Evolutionary conservation across 2,888 invertebrate genomes (phyloP).

Genomic region (Tanypteryx hageni): DNA sequence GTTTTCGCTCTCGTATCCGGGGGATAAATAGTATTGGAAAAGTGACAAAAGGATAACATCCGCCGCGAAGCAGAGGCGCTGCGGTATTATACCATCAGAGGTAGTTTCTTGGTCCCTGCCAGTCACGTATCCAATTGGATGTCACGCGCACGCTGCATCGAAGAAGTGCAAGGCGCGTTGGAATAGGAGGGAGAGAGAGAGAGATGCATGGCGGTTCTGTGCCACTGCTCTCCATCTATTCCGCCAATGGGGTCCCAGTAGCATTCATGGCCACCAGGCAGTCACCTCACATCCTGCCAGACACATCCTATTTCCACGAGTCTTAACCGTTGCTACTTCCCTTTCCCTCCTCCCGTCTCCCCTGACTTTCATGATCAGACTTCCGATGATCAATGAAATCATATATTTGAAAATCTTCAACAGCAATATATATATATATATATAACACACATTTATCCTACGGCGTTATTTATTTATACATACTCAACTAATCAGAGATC

Average conservation of each 20-base stretch:
- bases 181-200: neutral
- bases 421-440: no score
- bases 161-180: neutral
- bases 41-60: neutral
- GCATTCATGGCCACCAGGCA: neutral
- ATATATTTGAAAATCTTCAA: neutral
- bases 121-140: conserved; percentile 21
- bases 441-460: no score
- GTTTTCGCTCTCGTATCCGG: neutral
- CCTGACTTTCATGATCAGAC: neutral
- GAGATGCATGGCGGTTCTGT: no score
- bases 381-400: neutral
- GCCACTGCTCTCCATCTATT: neutral
- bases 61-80: neutral
- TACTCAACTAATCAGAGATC: no score
- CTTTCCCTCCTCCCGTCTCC: no score
- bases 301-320: neutral
- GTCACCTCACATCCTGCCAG: neutral
- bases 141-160: conserved; percentile 3
- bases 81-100: neutral
- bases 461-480: no score
- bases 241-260: neutral
- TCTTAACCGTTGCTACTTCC: neutral
- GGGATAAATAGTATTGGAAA: neutral
- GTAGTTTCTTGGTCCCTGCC: conserved; percentile 5